Conservation (phyloP, 2,888 invertebrate genomes). For the Malacosoma neustria region DNA sequence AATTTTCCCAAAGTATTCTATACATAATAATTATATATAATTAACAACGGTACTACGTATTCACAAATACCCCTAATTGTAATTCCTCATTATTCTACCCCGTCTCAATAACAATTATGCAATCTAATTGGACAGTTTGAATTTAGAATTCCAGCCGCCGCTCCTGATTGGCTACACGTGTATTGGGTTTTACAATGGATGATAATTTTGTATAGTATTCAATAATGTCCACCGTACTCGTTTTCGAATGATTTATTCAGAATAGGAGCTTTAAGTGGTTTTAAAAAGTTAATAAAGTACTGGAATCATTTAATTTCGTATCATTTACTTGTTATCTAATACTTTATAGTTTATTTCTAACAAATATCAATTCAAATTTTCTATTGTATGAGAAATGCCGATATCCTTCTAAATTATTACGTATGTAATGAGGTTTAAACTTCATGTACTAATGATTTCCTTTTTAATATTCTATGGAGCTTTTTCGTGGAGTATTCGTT, state of each 20-base stretch:
- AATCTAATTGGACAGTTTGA: conserved; percentile 38
- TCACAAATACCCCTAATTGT: conserved; percentile 9
- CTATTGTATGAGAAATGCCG: no score
- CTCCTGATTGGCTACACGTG: conserved; percentile 37
- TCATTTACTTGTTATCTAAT: no score
- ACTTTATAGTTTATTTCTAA: no score
- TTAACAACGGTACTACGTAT: neutral
- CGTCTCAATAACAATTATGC: conserved; percentile 24
- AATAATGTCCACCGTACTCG: neutral
- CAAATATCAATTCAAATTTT: no score
- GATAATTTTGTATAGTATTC: conserved; percentile 8
- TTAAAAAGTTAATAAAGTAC: no score
- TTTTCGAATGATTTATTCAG: neutral
- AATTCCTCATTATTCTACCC: conserved; percentile 7
- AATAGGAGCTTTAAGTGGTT: neutral
- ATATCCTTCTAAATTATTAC: no score
- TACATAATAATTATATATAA: neutral
- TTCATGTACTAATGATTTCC: no score
- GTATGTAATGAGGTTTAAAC: no score
- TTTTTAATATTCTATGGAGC: no score
- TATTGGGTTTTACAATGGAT: conserved; percentile 18
- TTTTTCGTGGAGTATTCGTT: no score
- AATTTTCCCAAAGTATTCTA: neutral
- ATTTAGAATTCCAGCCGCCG: conserved; percentile 31
- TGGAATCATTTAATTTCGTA: no score